Evolutionary conservation across 2,888 invertebrate species (phyloP).

Genomic region (Lomographa bimaculata): DNA sequence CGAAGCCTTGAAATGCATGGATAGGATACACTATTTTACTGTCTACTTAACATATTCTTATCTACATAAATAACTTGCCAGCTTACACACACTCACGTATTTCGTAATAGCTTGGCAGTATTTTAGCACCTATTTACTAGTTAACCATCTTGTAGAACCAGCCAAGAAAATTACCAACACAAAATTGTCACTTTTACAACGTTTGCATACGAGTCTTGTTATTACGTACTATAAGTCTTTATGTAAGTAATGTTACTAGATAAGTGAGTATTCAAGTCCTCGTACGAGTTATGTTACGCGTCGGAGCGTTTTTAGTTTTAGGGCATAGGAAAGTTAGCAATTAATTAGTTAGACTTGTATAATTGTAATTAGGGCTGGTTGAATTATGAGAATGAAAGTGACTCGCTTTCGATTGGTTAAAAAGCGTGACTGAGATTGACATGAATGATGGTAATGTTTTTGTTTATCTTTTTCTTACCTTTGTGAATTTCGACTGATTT

Average conservation of each 20-base stretch:
- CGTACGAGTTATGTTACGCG: conserved; percentile 27
- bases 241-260: conserved; percentile 1
- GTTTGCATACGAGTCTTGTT: conserved; percentile 6
- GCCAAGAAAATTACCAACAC: conserved; percentile 6
- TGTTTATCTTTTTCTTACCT: not conserved
- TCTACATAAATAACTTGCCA: conserved; percentile 4
- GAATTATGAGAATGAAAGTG: conserved; percentile 29
- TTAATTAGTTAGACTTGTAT: conserved; percentile 6
- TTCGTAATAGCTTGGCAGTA: conserved; percentile 3
- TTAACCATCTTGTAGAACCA: conserved; percentile 1
- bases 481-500: too few species aligned
- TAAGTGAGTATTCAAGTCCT: conserved; percentile 3
- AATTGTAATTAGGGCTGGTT: conserved; percentile 32
- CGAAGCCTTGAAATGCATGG: too few species aligned
- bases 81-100: conserved; percentile 5
- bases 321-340: conserved; percentile 10
- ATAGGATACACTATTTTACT: too few species aligned
- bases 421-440: conserved; percentile 22
- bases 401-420: conserved; percentile 29
- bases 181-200: conserved; percentile 12
- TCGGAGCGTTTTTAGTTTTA: conserved; percentile 28
- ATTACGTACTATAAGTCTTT: conserved; percentile 9
- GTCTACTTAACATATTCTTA: conserved; percentile 10
- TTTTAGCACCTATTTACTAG: conserved; percentile 5
- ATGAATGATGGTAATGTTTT: conserved; percentile 8